A percentile compares a stretch with the other conserved stretches of the same genome.
These are phyloP conservation scores for Crenuchus spilurus DNA, from an alignment of 2,797 vertebrate genomes.

Conservation along the genomic window DNA sequence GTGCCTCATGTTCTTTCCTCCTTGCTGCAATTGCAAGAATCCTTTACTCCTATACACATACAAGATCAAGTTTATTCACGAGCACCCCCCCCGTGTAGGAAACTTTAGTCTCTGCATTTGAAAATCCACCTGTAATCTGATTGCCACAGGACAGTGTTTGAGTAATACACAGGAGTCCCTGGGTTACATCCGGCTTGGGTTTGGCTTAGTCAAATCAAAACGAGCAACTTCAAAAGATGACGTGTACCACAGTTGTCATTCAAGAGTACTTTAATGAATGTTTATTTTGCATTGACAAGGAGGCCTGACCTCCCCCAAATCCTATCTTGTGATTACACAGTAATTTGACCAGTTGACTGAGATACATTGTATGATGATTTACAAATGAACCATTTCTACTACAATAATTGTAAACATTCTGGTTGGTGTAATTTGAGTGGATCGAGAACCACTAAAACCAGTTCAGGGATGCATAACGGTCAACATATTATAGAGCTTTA, in stretches of 20 bases:
- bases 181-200: neutral
- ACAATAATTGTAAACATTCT: conserved; percentile 57
- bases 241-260: conserved; percentile 40
- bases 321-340: conserved; percentile 47
- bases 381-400: conserved; percentile 49
- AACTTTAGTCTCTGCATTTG: neutral
- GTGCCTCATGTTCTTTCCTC: no score
- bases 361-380: conserved; percentile 42
- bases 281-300: conserved; percentile 51
- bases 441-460: conserved; percentile 28
- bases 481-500: conserved; percentile 35
- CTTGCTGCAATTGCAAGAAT: no score
- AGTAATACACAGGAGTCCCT: neutral
- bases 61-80: no score
- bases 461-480: conserved; percentile 45
- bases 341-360: conserved; percentile 48
- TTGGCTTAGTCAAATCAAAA: neutral
- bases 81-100: no score
- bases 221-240: conserved; percentile 30
- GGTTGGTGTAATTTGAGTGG: conserved; percentile 33
- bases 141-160: neutral
- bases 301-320: conserved; percentile 30
- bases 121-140: neutral
- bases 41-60: no score
- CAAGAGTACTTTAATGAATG: conserved; percentile 57